Base-by-base conservation (phyloP, 37 sponge, comb jelly and placozoan genomes). In the Beroe ovata region DNA sequence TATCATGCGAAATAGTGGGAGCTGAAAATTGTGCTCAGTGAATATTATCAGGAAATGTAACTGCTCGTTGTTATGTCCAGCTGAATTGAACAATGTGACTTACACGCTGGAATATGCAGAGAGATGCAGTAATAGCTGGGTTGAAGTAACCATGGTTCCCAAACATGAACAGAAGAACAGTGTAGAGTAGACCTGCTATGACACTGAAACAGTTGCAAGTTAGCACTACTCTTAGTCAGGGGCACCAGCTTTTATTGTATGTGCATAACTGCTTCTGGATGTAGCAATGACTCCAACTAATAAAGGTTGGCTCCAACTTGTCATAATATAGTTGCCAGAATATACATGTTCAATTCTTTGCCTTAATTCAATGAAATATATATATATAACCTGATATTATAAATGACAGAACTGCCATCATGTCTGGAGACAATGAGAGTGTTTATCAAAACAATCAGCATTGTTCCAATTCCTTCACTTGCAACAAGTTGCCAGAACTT, bases 131-230 rank as follows among this genome's bases (percentile, higher is more conserved):
- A 3, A 77, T 77, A 40, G 84, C 84, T 2, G 84, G 84, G 47
- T 77, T 77, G 23, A 77, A 77, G 54, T 77, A 77, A 23, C 84
- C 84, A 77, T 42, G 84, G 23, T 77, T 77, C 39, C 84, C 84
- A 77, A 77, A 77, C 38, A 41, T 77, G 38, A 40, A 77, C 26
- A 77, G 84, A 38, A 42, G 36, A 16, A 40, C 8, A 40, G 54
- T 21, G 54, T 77, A 77, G 38, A 42, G 22, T 3, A 77, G 42
- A n/a, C 84, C 84, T 42, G 23, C 41, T 0, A 25, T 35, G 36
- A 77, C 1, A 40, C 84, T 77, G 84, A 77, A 77, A 42, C 22
- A 77, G 33, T 6, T 11, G 11, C 11, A 47, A 47, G 11, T 47
- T 11, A 47, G 54, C n/a, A n/a, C n/a, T n/a, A n/a, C n/a, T n/a